Evolutionary conservation across 2,888 invertebrate genomes (phyloP), one percentile per base, ranked within the genome.

Genomic region (Thymelicus sylvestris): DNA sequence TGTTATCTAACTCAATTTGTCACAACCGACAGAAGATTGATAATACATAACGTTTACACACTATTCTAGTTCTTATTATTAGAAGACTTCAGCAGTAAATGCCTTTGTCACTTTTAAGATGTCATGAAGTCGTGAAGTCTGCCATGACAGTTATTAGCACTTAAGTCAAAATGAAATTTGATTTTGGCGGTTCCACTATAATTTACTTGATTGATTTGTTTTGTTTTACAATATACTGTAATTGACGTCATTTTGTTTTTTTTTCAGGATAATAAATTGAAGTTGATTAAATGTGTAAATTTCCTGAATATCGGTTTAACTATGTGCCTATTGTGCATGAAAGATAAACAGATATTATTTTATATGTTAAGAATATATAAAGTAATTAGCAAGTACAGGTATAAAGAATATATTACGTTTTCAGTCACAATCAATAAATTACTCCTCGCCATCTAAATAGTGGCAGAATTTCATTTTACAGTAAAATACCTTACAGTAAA

Each of bases 91-190:
- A 74, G 76, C 72, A 60, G 69, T 74, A 62, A 73, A 71, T 75
- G 44, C 67, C 60, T 64, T 64, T 52, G 57, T 50, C 73, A 70
- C 74, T 67, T 69, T 70, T 48, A 41, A 24, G 4, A 52, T 13
- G 59, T 44, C n/a, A 60, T 41, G 13, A 52, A 41, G 15, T 68
- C 19, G 60, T 55, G 48, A 15, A 15, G 31, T 24, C 38, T 62
- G 50, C 38, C 63, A 64, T 64, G 61, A 66, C 52, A 65, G 44
- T 60, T 65, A 74, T 65, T 80, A 81, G 76, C 79, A 80, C 79
- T 74, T 77, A 66, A 66, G 76, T 79, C 75, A 77, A 74, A 79
- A 77, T 75, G 70, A 69, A 67, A 72, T 72, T 76, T 74, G 76
- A 77, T 77, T 78, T 74, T 76, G 74, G 67, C 67, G 66, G 73